phyloP scores from a whole-genome alignment of 2,113 vertebrate genomes.

The Diadophis punctatus region DNA sequence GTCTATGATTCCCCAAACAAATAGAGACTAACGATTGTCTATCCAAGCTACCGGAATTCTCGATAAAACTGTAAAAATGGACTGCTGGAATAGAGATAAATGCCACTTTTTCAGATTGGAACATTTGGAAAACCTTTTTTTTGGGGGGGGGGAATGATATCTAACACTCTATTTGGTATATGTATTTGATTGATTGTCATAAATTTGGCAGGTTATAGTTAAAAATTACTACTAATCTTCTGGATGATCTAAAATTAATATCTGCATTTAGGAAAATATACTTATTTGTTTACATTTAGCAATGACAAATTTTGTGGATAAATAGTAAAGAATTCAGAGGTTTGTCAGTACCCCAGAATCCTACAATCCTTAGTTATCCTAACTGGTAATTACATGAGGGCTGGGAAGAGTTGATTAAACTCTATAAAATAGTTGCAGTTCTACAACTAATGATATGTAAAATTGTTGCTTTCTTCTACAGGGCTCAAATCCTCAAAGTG shows the following conservation, averaged over 20 bases:
- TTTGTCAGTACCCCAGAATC: background rate
- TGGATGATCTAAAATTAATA: background rate
- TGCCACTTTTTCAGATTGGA: background rate
- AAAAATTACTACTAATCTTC: background rate
- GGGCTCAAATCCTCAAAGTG: background rate
- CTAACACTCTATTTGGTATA: background rate
- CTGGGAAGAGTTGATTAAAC: background rate
- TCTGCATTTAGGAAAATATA: background rate
- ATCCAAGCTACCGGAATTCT: background rate
- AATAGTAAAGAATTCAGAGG: background rate
- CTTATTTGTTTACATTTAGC: background rate
- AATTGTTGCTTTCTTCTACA: background rate
- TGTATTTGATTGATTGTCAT: background rate
- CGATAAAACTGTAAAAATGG: background rate
- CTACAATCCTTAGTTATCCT: background rate
- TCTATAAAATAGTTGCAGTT: background rate
- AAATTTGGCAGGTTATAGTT: background rate
- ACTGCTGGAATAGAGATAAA: background rate
- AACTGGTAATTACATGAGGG: background rate
- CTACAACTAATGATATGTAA: background rate
- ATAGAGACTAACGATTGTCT: background rate
- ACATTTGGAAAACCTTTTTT: background rate
- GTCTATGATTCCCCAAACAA: background rate
- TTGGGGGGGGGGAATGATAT: background rate
- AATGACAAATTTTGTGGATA: background rate